These are phyloP conservation scores for Papilio machaon DNA, from an alignment of 1,140 invertebrate genomes.

Conservation along the genomic window DNA sequence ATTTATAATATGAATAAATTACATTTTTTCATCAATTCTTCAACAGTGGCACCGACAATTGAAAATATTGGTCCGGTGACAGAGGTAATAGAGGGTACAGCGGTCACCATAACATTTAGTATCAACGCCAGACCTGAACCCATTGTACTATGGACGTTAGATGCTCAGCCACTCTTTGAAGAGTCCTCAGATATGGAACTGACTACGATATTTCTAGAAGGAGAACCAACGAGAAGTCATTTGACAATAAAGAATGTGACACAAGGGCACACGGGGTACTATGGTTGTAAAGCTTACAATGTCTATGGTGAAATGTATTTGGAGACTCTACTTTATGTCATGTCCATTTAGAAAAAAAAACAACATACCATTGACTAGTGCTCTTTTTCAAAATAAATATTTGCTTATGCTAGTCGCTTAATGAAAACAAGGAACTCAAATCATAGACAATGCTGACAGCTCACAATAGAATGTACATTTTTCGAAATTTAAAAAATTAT, in stretches of 20 bases:
- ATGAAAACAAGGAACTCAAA: no score
- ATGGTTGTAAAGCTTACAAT: background rate
- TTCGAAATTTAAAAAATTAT: no score
- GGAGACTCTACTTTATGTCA: background rate
- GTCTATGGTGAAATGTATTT: slow-evolving; percentile 1
- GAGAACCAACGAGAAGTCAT: background rate
- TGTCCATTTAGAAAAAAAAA: background rate
- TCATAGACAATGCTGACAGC: no score
- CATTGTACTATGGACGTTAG: background rate
- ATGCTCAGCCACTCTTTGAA: slow-evolving; percentile 1
- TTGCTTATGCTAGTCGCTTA: no score
- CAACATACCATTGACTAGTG: background rate
- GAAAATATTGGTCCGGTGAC: background rate
- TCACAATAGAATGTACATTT: no score
- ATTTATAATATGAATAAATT: no score
- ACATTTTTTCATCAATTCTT: background rate
- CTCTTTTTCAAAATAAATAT: no score
- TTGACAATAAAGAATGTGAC: background rate
- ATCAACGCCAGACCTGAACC: slow-evolving; percentile 2
- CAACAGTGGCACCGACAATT: background rate
- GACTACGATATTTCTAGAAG: background rate
- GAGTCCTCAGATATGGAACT: background rate
- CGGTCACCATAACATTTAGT: background rate
- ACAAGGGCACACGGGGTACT: background rate
- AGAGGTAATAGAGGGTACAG: background rate